These are phyloP conservation scores for Scarus forsteni DNA, from an alignment of 2,797 vertebrate species.

Conservation along the genomic window DNA sequence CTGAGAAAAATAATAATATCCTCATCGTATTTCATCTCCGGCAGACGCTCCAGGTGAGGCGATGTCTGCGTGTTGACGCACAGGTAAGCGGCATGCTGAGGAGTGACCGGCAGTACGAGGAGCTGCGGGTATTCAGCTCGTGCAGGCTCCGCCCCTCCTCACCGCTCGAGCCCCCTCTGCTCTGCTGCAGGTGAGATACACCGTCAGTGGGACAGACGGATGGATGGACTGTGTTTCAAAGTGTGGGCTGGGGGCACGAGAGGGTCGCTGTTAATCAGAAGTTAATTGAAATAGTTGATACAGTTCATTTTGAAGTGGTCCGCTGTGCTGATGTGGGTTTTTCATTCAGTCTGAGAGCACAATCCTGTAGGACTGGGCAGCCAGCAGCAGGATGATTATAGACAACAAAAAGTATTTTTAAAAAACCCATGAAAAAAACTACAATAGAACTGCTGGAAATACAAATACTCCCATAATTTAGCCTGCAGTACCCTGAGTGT, in stretches of 20 bases:
- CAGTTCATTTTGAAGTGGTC: too few relatives aligned
- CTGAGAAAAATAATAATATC: slow-evolving; percentile 64
- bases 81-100: slow-evolving; percentile 58
- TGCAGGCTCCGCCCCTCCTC: slow-evolving; percentile 64
- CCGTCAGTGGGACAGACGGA: neutral
- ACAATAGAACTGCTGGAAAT: too few relatives aligned
- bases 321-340: too few relatives aligned
- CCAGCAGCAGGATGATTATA: too few relatives aligned
- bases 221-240: neutral
- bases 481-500: too few relatives aligned
- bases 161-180: neutral
- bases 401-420: too few relatives aligned
- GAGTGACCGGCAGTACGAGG: slow-evolving; percentile 58
- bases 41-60: slow-evolving; percentile 49
- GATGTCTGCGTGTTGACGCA: slow-evolving; percentile 29
- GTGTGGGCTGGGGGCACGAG: neutral
- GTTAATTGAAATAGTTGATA: too few relatives aligned
- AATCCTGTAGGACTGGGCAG: too few relatives aligned
- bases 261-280: neutral
- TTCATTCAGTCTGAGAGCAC: too few relatives aligned
- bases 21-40: slow-evolving; percentile 64
- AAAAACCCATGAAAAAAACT: too few relatives aligned
- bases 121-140: slow-evolving; percentile 54
- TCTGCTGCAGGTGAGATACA: slow-evolving; percentile 44
- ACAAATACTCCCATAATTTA: too few relatives aligned